Conservation (phyloP, 92 coral and sea anemone genomes). For the Porites rus region DNA sequence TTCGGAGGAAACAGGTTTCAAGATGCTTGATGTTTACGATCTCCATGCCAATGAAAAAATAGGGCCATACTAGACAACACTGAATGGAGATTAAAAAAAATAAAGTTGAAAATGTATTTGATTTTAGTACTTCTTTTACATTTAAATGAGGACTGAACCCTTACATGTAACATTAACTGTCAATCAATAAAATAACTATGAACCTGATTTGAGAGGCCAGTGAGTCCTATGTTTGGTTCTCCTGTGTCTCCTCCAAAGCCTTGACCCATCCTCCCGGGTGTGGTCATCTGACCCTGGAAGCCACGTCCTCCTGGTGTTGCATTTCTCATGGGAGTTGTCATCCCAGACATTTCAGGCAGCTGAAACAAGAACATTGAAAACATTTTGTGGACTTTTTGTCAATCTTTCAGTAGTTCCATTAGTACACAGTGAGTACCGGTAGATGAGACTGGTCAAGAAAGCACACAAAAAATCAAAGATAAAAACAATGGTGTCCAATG, state of each 20-base stretch:
- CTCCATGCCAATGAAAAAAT: too few relatives aligned
- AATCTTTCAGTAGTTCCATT: too few relatives aligned
- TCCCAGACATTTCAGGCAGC: slow-evolving; percentile 58
- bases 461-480: too few relatives aligned
- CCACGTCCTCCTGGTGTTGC: slow-evolving; percentile 66
- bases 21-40: too few relatives aligned
- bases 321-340: slow-evolving; percentile 26
- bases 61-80: too few relatives aligned
- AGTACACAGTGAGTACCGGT: too few relatives aligned
- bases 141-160: background rate
- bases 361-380: background rate
- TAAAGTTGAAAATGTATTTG: too few relatives aligned
- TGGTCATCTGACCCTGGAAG: slow-evolving; percentile 68
- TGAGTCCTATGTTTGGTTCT: slow-evolving; percentile 69
- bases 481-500: too few relatives aligned
- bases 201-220: slow-evolving; percentile 82
- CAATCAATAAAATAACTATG: background rate
- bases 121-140: background rate
- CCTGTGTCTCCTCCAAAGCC: slow-evolving; percentile 79
- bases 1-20: too few relatives aligned
- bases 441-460: too few relatives aligned
- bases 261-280: slow-evolving; percentile 77
- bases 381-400: too few relatives aligned
- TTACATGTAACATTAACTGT: background rate
- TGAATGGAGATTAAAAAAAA: too few relatives aligned